Conservation (phyloP, 1,140 invertebrate species). For the Marisa cornuarietis region DNA sequence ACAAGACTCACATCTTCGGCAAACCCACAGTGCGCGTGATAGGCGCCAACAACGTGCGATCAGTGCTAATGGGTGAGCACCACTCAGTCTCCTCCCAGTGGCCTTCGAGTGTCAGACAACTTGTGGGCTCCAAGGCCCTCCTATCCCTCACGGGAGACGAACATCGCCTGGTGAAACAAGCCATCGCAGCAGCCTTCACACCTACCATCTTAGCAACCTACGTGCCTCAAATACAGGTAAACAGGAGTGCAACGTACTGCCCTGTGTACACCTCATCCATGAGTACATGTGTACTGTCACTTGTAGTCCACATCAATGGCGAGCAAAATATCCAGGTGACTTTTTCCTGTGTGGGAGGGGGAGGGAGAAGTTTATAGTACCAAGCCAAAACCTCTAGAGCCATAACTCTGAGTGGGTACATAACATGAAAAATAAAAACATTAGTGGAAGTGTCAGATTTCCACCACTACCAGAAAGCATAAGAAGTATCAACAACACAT, state of each 20-base stretch:
- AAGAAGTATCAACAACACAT: no score
- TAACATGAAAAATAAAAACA: no score
- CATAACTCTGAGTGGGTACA: no score
- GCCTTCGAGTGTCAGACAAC: conserved; percentile 28
- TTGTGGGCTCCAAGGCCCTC: conserved; percentile 40
- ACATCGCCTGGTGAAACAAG: conserved; percentile 32
- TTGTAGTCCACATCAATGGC: no score
- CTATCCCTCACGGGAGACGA: conserved; percentile 25
- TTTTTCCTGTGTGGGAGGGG: no score
- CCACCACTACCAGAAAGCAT: no score
- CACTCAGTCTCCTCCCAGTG: conserved; percentile 26
- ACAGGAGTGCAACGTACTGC: not conserved
- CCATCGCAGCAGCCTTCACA: conserved; percentile 32
- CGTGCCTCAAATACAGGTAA: conserved; percentile 23
- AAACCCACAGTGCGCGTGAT: conserved; percentile 44
- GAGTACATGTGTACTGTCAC: no score
- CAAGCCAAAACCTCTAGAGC: no score
- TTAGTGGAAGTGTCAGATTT: no score
- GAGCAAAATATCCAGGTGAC: no score
- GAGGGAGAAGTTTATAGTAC: no score
- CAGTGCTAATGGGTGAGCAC: conserved; percentile 45
- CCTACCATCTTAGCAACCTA: conserved; percentile 20
- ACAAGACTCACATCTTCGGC: conserved; percentile 52
- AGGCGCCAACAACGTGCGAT: conserved; percentile 41
- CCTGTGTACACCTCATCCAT: no score